Conservation (phyloP, 2,797 vertebrate genomes). For the Scolopax bukidnonensis region DNA sequence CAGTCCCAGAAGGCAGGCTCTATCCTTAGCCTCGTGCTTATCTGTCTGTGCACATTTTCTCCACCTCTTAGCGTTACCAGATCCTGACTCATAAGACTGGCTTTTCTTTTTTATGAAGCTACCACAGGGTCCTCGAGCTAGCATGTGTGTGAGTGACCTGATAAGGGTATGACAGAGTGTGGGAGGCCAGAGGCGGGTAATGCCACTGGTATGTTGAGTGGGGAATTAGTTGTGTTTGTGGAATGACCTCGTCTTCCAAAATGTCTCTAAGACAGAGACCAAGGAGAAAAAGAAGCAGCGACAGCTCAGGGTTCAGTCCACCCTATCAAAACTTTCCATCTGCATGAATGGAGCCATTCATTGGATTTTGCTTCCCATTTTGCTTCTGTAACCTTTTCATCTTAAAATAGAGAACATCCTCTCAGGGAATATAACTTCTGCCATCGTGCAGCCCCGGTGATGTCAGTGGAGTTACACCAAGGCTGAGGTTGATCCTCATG, state of each 20-base stretch:
- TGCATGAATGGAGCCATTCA: conserved; percentile 34
- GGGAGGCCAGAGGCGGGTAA: conserved; percentile 44
- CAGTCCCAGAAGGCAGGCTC: conserved; percentile 49
- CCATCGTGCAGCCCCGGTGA: rapidly evolving
- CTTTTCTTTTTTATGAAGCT: conserved; percentile 44
- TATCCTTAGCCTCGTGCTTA: not conserved
- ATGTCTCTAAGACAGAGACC: not conserved
- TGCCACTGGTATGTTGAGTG: conserved; percentile 58
- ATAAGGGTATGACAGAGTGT: conserved; percentile 23
- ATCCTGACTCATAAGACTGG: conserved; percentile 48
- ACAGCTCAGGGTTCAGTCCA: not conserved
- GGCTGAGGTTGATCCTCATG: not conserved
- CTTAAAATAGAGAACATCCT: conserved; percentile 5
- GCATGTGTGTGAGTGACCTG: conserved; percentile 36
- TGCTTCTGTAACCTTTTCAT: not conserved
- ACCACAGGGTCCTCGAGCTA: conserved; percentile 41
- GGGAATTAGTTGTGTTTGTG: conserved; percentile 7
- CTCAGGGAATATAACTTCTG: not conserved
- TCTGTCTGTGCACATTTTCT: conserved; percentile 45
- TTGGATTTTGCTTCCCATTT: not conserved
- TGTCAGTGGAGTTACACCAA: not conserved
- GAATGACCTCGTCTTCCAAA: conserved; percentile 19
- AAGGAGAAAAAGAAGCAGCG: not conserved
- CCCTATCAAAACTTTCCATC: conserved; percentile 5
- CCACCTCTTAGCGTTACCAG: conserved; percentile 16